Evolutionary conservation across 2,113 vertebrate genomes (phyloP), one percentile per base, ranked within the genome.

Genomic region (Nycticebus coucang): DNA sequence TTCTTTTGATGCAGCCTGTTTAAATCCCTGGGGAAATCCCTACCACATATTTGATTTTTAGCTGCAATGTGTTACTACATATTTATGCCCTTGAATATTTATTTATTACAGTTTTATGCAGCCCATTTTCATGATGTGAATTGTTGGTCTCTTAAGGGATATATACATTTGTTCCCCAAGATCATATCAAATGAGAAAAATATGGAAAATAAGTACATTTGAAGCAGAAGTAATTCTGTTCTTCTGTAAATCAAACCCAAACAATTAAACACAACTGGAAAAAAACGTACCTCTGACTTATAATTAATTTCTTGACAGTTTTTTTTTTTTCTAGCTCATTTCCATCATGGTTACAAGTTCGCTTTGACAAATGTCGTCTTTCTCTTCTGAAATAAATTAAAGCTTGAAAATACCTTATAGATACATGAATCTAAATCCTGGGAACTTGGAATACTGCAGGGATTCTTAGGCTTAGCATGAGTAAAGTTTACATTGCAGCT

Each of bases 121-220:
- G 97, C 97, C 97, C 97, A 97, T 98, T 97, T 97, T 96, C 97
- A 97, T 97, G 97, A 98, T 37, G 82, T 96, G 96, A 97, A 97
- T 97, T 97, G 97, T 98, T 97, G 97, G 93, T 97, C 93, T 97
- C 97, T 98, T 98, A 97, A 94, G 97, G 96, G 97, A 98, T 96
- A 96, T 87, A 84, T 97, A 55, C 88, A 62, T 35, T 93, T 97
- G 93, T 97, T 97, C 94, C 28, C 97, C 94, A 81, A 94, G 97
- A 97, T 97, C 78, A 95, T 93, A 93, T 91, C 95, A 97, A 97
- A 98, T 97, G 97, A 97, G 96, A 93, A 96, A 97, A 97, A 98
- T 95, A 97, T 97, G 97, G 96, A 98, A 97, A 97, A 96, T 71
- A 96, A 95, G 81, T 96, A 33, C 62, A 97, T 96, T 87, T 96